Evolutionary conservation across 2,888 invertebrate species (phyloP).

Genomic region (Orthosia cruda): DNA sequence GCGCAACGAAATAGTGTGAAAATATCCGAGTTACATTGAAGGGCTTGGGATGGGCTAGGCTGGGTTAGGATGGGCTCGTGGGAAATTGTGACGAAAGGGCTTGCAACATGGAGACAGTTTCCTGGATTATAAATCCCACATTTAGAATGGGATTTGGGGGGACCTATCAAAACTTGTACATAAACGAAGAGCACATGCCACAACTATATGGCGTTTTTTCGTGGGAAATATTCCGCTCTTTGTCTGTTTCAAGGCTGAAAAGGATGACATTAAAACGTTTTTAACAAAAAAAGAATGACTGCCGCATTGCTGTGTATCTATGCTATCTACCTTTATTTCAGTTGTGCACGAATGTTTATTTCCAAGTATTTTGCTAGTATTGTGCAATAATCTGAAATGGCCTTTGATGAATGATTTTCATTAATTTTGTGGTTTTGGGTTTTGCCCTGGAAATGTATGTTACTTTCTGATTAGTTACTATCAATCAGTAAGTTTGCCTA

Average conservation of each 20-base stretch:
- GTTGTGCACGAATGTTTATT: neutral
- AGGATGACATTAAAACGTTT: constrained; percentile 46
- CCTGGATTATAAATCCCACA: constrained; percentile 38
- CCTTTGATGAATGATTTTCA: constrained; percentile 7
- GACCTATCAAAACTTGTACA: neutral
- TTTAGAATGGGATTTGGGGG: constrained; percentile 20
- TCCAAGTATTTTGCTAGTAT: constrained; percentile 17
- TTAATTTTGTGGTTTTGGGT: neutral
- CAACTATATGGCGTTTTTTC: constrained; percentile 28
- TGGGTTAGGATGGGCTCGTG: constrained; percentile 86
- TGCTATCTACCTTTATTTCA: constrained; percentile 8
- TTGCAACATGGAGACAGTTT: constrained; percentile 31
- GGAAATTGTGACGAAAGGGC: constrained; percentile 76
- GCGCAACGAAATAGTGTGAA: constrained; percentile 87
- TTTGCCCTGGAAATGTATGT: constrained; percentile 9
- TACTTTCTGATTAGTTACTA: constrained; percentile 1
- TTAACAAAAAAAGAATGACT: constrained; percentile 26
- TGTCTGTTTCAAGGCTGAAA: constrained; percentile 52
- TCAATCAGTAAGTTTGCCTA: neutral
- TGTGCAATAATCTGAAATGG: constrained; percentile 3
- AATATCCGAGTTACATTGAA: constrained; percentile 76
- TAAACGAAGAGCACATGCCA: neutral
- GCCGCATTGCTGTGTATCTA: constrained; percentile 9
- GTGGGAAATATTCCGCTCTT: constrained; percentile 58
- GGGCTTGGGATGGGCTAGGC: constrained; percentile 82